Base-by-base conservation (phyloP, 1,140 invertebrate genomes). In the Pollicipes pollicipes region DNA sequence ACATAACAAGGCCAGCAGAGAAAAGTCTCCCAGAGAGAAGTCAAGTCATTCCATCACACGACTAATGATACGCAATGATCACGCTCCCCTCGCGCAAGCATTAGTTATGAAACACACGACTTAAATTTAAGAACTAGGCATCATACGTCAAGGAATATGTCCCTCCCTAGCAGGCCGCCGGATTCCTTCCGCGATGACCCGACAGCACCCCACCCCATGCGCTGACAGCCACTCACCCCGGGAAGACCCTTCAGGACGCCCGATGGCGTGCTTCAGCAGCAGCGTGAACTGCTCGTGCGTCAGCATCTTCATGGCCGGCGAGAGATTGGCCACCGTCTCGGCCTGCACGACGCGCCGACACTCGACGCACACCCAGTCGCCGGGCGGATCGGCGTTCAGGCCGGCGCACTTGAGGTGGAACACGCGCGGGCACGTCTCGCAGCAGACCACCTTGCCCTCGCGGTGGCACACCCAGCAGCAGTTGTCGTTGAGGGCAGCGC, bases 391-490 rank as follows among this genome's bases (percentile, higher is more conserved):
- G 30, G 82, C 79, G 16, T 83, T 84, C 72, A 85, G 75, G 71
- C 83, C 82, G 31, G 89, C 79, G 80, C 93, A 96, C 76, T 86
- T 88, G 4, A 83, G 81, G 81, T 96, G 93, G 80, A 86, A 95
- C 0, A 88, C 86, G 17, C 93, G 82, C n/a, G 90, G 88, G 80
- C 93, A 97, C 32, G 88, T 86, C 72, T 87, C 87, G 78, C 93
- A 95, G 28, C 84, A 80, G 21, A 81, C 76, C 76, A 87, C 80
- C 71, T 84, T 84, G 0, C 85, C 85, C 69, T 88, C 85, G 73
- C 85, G 85, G 72, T 90, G 88, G 77, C 93, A 97, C 67, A 88
- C 81, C 93, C 93, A 97, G 78, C 93, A 97, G 77, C 87, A 95
- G 66, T 84, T 84, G 80, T 96, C 93, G 75, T 81, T 81, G 68